phyloP scores from a whole-genome alignment of 2,113 vertebrate species.

The Columba livia region DNA sequence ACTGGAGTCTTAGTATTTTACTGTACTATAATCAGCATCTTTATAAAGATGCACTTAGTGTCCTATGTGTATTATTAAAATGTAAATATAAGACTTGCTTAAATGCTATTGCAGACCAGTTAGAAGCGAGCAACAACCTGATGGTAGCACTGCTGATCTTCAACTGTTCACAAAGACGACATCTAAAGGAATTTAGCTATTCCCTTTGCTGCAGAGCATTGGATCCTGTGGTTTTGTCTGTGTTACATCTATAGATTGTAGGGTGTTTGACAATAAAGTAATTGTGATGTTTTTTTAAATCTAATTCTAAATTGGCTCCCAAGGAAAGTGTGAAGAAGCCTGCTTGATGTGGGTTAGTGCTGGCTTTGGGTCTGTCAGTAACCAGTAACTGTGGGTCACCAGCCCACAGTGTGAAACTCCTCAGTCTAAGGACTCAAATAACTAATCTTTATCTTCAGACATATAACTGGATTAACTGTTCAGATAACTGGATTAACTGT shows the following conservation, averaged over 20 bases:
- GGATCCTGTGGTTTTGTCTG: neutral
- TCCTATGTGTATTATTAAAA: slow-evolving; percentile 21
- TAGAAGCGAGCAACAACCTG: neutral
- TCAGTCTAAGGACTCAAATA: neutral
- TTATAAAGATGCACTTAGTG: neutral
- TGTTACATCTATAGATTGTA: neutral
- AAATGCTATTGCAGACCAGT: neutral
- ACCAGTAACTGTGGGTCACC: neutral
- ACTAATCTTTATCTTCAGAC: no score
- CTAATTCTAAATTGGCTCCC: neutral
- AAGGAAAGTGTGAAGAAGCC: neutral
- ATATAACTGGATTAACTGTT: no score
- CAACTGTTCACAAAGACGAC: neutral
- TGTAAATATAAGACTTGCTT: neutral
- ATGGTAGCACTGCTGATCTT: neutral
- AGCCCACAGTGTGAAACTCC: neutral
- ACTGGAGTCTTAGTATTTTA: neutral
- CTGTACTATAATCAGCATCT: slow-evolving; percentile 20
- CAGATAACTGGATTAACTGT: no score
- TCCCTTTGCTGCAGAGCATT: neutral
- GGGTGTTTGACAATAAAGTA: neutral
- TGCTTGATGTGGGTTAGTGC: fast-evolving
- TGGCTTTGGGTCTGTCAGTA: neutral
- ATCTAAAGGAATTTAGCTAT: neutral
- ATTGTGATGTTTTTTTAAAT: neutral